Base-by-base conservation (phyloP, 2,888 invertebrate species). In the Agonopterix heracliana region DNA sequence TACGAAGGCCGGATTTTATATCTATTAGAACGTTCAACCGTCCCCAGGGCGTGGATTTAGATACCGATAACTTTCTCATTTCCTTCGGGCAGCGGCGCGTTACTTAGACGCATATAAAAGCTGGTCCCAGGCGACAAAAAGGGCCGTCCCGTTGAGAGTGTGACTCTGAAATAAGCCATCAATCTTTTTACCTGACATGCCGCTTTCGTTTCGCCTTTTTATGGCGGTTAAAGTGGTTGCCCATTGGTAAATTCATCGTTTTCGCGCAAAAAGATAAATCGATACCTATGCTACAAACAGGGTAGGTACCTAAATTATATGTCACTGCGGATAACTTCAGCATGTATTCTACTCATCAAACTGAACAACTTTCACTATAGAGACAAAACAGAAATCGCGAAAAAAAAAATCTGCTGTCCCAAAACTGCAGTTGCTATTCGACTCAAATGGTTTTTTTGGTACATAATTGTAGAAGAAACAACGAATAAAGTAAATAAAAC, bases 1-100 rank as follows among this genome's bases (percentile, higher is more conserved):
- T 50, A 47, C 84, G 68, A 72, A 79, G 66, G 61, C 71, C 72
- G 81, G 81, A 80, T 86, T 85, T 84, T 84, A 83, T 83, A 86
- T 84, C 81, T 85, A 83, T 84, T 81, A 81, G 77, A 78, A 76
- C 78, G 75, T 68, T 77, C 73, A 71, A 66, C 78, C 68, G 77
- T 74, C 81, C 81, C 79, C 63, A 61, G 76, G 76, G 78, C 66
- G 66, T 74, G 79, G 84, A 80, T 85, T 85, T 81, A 78, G 81
- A 78, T 76, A 78, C 74, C 77, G 85, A 84, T 85, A 86, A 85
- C 82, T 81, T 86, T 82, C 81, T 81, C 84, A 85, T 85, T 86
- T 87, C 86, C 86, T 81, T 56, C 72, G 74, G 74, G 68, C 64
- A 66, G 64, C 63, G 38, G 60, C 63, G 65, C 74, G 68, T 75